phyloP scores from a whole-genome alignment of 2,888 invertebrate species.

The Netelia fuscicornis region DNA sequence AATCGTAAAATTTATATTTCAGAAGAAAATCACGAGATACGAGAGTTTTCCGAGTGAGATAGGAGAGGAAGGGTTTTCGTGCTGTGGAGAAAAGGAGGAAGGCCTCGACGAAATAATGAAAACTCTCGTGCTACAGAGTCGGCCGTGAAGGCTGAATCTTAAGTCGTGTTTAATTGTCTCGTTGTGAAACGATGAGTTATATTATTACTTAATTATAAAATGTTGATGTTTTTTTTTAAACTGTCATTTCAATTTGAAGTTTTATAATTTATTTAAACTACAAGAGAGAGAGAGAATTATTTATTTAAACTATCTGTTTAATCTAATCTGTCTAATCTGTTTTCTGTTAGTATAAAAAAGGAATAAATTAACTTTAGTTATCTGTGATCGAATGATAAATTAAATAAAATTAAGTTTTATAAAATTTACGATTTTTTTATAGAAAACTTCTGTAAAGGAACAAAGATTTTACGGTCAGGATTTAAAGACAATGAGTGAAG shows the following conservation, averaged over 20 bases:
- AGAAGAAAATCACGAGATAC: conserved; percentile 60
- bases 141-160: conserved; percentile 79
- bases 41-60: conserved; percentile 44
- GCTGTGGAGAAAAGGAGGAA: conserved; percentile 54
- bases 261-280: not conserved
- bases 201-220: conserved; percentile 83
- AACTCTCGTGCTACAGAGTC: conserved; percentile 70
- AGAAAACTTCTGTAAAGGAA: not conserved
- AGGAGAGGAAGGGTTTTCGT: conserved; percentile 71
- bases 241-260: not conserved
- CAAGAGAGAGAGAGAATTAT: not conserved
- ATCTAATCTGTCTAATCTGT: no score
- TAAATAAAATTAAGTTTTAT: conserved; percentile 1
- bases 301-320: not conserved
- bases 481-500: not conserved
- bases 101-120: conserved; percentile 78
- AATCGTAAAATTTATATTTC: conserved; percentile 76
- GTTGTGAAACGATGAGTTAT: conserved; percentile 81
- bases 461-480: not conserved
- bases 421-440: conserved; percentile 26
- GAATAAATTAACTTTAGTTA: not conserved
- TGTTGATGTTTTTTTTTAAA: conserved; percentile 30
- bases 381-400: not conserved
- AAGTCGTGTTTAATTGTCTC: conserved; percentile 83
- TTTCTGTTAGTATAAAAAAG: not conserved